Evolutionary conservation across 2,888 invertebrate species (phyloP), one percentile per base, ranked within the genome.

Genomic region (Aleiodes testaceus): DNA sequence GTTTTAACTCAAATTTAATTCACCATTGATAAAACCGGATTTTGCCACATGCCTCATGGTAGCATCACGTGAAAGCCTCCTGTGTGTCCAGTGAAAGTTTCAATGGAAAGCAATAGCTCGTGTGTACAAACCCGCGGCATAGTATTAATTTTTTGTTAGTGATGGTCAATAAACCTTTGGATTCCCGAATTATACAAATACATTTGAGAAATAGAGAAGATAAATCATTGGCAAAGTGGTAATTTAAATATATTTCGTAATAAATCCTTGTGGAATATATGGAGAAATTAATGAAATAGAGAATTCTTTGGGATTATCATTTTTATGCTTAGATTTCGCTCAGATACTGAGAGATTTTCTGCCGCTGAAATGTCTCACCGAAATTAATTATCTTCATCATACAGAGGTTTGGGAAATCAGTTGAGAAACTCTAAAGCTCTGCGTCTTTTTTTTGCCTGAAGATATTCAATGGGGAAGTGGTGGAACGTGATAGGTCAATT

Each of bases 41-140:
- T 77, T 78, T 72, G 63, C 36, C 6, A 47, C 72, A 69, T 22
- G 22, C 67, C 67, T 44, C 72, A 77, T 74, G 75, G 78, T 77
- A 80, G 78, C 77, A 74, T 77, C 74, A 74, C 76, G 81, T 79
- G 81, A 82, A 83, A 83, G 83, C 82, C 79, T 76, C 74, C 72
- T 73, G 73, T 75, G 77, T 65, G 66, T 36, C 71, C 77, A 83
- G 87, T 85, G 86, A 87, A 87, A 87, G 86, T 86, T 80, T 79
- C 55, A 76, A 81, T 85, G 83, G 85, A 87, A 87, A 87, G 87
- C 79, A 82, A 86, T 81, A 84, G 80, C 83, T 78, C 45, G 80
- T 83, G 80, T 79, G 74, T 79, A 77, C 74, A 75, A 74, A 75
- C 75, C 73, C 36, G 12, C 26, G 26, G 6, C 42, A 59, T 11